Evolutionary conservation across 2,888 invertebrate species (phyloP).

Genomic region (Palloptera scutellata): DNA sequence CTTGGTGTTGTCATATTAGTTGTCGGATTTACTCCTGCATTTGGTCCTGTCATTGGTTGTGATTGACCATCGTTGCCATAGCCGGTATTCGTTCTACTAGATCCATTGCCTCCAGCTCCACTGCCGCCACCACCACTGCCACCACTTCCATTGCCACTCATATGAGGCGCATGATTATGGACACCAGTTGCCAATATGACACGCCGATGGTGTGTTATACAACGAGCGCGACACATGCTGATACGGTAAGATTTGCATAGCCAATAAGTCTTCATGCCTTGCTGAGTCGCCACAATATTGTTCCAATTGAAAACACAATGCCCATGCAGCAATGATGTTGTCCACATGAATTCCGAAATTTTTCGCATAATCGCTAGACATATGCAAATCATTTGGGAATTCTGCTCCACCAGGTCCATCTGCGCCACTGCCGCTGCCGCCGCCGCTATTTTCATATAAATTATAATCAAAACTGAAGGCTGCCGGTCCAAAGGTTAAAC

Average conservation of each 20-base stretch:
- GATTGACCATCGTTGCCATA: conserved; percentile 18
- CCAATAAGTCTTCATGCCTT: conserved; percentile 66
- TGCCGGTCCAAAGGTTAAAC: conserved; percentile 48
- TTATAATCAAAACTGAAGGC: conserved; percentile 59
- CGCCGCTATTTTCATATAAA: conserved; percentile 51
- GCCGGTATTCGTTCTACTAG: conserved; percentile 3
- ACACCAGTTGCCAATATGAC: conserved; percentile 64
- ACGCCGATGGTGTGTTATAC: conserved; percentile 64
- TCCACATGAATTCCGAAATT: conserved; percentile 64
- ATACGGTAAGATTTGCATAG: conserved; percentile 64
- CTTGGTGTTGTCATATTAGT: conserved; percentile 2
- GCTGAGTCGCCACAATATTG: conserved; percentile 65
- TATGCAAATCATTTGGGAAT: conserved; percentile 62
- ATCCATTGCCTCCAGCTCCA: conserved; percentile 19
- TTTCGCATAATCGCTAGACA: conserved; percentile 62
- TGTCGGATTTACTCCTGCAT: not conserved
- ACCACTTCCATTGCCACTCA: conserved; percentile 48
- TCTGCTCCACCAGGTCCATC: conserved; percentile 47
- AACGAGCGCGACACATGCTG: conserved; percentile 64
- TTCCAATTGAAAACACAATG: conserved; percentile 65
- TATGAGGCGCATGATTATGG: conserved; percentile 64
- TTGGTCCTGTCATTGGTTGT: conserved; percentile 16
- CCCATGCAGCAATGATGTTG: conserved; percentile 63
- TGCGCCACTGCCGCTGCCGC: conserved; percentile 39
- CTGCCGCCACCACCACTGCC: conserved; percentile 19